Evolutionary conservation across 1,140 invertebrate species (phyloP), one percentile per base, ranked within the genome.

Genomic region (Brachystomella parvula): DNA sequence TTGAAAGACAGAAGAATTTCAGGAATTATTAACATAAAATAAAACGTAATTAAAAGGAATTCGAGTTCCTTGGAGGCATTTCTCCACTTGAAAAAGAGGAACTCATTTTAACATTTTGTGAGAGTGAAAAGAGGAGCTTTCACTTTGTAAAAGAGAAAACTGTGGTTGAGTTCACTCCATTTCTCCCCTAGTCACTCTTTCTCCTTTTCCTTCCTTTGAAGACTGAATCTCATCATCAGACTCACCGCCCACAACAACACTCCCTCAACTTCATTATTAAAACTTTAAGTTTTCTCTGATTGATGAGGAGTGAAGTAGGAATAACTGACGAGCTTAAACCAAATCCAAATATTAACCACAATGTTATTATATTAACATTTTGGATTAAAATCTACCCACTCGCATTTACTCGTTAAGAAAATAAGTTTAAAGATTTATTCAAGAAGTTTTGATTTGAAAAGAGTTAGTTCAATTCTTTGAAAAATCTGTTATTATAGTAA

Each of bases 91-190:
- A 44, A 9, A 44, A n/a, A n/a, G n/a, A 44, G 39, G 39, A 44
- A 53, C 6, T 53, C 49, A 26, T 26, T 53, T 53, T 9, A 44
- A 12, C n/a, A 9, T n/a, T n/a, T n/a, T n/a, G n/a, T n/a, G n/a
- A n/a, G n/a, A n/a, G n/a, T n/a, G n/a, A n/a, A n/a, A 53, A 6
- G 49, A 39, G 49, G 24, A 53, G 24, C 49, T 53, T 53, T 53
- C 24, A 53, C 49, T 53, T 53, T 53, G 6, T 15, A 26, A 24
- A 24, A 53, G 24, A 39, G 19, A 39, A 9, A 19, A 19, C 24
- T 9, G 49, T 53, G 49, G 49, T 53, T 53, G 49, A 53, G 49
- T 53, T 53, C 49, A 53, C 49, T 53, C 49, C 49, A 53, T 53
- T 53, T 53, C 49, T 24, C n/a, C n/a, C n/a, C 39, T 12, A 44